Evolutionary conservation across 2,888 invertebrate species (phyloP), one percentile per base, ranked within the genome.

Genomic region (Crematogaster levior): DNA sequence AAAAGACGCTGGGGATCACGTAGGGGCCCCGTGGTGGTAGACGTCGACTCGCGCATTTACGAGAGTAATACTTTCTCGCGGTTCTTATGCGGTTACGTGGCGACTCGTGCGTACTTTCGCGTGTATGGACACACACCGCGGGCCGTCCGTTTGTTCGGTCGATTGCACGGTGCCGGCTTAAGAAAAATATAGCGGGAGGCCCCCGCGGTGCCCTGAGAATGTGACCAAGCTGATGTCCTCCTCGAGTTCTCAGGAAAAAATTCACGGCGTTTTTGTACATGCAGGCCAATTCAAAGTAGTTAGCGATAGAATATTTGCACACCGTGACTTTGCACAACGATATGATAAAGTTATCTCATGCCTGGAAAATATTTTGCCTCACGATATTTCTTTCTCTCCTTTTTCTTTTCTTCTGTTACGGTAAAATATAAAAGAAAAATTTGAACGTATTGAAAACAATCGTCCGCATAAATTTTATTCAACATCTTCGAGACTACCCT

Each of bases 111-210:
- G 63, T 72, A 12, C 21, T 56, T 48, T 34, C 51, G 51, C 24
- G 37, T 70, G 43, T 58, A 34, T 12, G n/a, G 40, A 56, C 83
- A 61, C 37, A 73, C 83, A 51, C 77, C 74, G 82, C 75, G 75
- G 83, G 84, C 84, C 81, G 65, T n/a, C 82, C 85, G 83, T 87
- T 89, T 86, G 85, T 89, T 86, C 84, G 63, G 83, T 72, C 73
- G 21, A 56, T 65, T 85, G 81, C 43, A 81, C 68, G 80, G 51
- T 74, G 60, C 65, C 60, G 82, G 81, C 77, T 87, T 86, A 93
- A 93, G 94, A 92, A 94, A 94, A 93, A n/a, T n/a, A n/a, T 93
- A 93, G 92, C 93, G 91, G 92, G 92, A 92, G 91, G 90, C 90
- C 89, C 90, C 91, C 86, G 89, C 60, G 75, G 89, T 51, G 91